Conservation (phyloP, 2,888 invertebrate genomes). For the Apotomis betuletana region DNA sequence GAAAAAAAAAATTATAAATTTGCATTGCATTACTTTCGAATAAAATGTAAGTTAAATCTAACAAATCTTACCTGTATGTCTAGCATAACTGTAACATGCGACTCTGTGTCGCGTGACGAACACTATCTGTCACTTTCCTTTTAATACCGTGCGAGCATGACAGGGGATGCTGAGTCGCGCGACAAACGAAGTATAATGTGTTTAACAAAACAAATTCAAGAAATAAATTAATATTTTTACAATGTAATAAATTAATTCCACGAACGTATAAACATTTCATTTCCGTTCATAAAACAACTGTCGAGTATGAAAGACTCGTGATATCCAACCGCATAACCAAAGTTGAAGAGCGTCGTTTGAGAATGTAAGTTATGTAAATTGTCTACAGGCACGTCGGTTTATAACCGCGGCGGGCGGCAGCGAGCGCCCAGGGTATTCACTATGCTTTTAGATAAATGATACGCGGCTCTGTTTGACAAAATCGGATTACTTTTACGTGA, state of each 20-base stretch:
- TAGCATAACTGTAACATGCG: too few relatives aligned
- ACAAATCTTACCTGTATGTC: too few relatives aligned
- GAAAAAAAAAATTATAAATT: too few relatives aligned
- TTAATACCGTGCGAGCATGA: too few relatives aligned
- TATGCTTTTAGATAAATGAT: conserved; percentile 9
- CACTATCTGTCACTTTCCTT: too few relatives aligned
- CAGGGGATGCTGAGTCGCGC: too few relatives aligned
- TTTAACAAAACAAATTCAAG: background rate
- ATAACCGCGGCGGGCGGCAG: conserved; percentile 7
- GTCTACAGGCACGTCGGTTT: conserved; percentile 14
- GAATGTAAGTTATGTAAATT: conserved; percentile 35
- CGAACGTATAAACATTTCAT: conserved; percentile 4
- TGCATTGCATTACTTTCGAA: too few relatives aligned
- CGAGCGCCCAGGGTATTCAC: conserved; percentile 11
- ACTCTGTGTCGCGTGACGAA: too few relatives aligned
- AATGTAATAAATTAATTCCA: background rate
- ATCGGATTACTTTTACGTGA: background rate
- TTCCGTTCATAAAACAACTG: conserved; percentile 14
- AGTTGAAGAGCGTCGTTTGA: conserved; percentile 22
- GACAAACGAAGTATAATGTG: too few relatives aligned
- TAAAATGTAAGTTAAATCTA: too few relatives aligned
- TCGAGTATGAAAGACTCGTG: conserved; percentile 17
- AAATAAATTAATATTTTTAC: background rate
- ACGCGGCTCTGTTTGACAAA: background rate
- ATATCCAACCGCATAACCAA: conserved; percentile 15